Percentiles rank a stretch among this genome's conserved stretches.
Conservation (phyloP, 2,888 invertebrate species). For the Argyresthia goedartella region DNA sequence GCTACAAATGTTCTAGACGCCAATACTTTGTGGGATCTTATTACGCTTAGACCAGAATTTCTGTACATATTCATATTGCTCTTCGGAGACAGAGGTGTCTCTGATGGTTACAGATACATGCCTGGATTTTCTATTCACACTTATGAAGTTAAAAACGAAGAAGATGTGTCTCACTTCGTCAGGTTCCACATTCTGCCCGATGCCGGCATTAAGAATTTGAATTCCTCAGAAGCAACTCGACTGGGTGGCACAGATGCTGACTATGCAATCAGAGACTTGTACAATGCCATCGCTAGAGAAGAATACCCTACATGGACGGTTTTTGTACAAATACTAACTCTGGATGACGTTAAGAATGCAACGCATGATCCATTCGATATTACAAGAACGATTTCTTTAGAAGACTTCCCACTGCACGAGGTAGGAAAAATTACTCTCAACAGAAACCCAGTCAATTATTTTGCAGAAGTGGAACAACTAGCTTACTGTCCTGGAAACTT, state of each 20-base stretch:
- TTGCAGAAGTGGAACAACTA: background rate
- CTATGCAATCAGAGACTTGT: background rate
- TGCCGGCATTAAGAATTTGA: background rate
- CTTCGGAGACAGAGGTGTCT: background rate
- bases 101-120: background rate
- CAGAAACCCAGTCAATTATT: conserved; percentile 42
- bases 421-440: conserved; percentile 61
- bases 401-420: conserved; percentile 53
- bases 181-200: background rate
- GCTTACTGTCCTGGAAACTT: background rate
- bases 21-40: background rate
- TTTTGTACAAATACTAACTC: background rate
- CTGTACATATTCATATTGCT: background rate
- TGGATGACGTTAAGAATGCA: background rate
- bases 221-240: background rate
- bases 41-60: background rate
- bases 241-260: background rate
- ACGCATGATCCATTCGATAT: background rate
- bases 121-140: background rate
- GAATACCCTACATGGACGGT: background rate
- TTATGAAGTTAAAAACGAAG: background rate
- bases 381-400: conserved; percentile 23
- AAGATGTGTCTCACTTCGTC: background rate
- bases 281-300: background rate
- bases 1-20: background rate